These are phyloP conservation scores for Tychaedon coryphoeus DNA, from an alignment of 2,113 vertebrate genomes.

Conservation along the genomic window DNA sequence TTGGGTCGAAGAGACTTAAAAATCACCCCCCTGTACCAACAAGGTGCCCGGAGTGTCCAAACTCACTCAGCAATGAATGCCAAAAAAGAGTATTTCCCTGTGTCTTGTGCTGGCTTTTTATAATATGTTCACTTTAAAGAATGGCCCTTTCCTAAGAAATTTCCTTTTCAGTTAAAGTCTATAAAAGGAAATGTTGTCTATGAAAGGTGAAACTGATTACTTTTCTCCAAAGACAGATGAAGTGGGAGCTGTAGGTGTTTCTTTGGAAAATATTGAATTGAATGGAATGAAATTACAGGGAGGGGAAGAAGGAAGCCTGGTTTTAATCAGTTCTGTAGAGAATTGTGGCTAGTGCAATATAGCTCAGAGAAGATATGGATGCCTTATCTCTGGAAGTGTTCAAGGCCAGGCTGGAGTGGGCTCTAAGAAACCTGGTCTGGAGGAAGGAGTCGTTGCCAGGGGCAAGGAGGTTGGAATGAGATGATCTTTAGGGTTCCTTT, in stretches of 20 bases:
- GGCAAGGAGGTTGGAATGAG: rapidly evolving
- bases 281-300: not conserved
- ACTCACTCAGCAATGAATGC: not conserved
- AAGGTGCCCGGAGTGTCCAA: rapidly evolving
- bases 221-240: not conserved
- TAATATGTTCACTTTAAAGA: not conserved
- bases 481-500: not conserved
- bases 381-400: not conserved
- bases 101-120: not conserved
- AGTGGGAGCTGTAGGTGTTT: not conserved
- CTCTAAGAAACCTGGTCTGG: not conserved
- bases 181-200: not conserved
- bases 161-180: not conserved
- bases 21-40: not conserved
- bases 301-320: rapidly evolving
- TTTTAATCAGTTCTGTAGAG: not conserved
- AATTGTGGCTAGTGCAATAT: not conserved
- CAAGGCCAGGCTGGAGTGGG: not conserved
- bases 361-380: not conserved
- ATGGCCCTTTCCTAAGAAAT: not conserved
- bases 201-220: not conserved
- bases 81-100: not conserved
- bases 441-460: not conserved
- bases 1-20: not conserved
- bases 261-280: not conserved